These are phyloP conservation scores for Micromesistius poutassou DNA, from an alignment of 2,797 vertebrate species.

Conservation along the genomic window DNA sequence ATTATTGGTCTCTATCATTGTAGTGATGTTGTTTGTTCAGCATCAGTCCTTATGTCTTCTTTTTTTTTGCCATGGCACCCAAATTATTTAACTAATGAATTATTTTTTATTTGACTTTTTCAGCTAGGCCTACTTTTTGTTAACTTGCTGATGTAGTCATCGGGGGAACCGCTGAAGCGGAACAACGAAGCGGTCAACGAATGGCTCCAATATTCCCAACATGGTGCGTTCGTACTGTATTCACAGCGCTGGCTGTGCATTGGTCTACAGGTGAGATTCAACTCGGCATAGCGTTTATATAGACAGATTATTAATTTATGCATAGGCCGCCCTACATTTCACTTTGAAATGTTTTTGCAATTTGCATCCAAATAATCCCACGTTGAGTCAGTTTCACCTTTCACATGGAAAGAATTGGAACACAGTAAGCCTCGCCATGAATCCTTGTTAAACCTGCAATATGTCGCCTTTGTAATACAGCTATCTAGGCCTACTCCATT, in stretches of 20 bases:
- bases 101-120: background rate
- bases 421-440: too few species aligned
- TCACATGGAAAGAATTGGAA: too few species aligned
- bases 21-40: too few species aligned
- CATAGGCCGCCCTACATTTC: background rate
- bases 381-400: too few species aligned
- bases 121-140: background rate
- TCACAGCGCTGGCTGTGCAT: slow-evolving; percentile 42
- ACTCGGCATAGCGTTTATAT: too few species aligned
- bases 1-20: too few species aligned
- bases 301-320: background rate
- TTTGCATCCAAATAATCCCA: too few species aligned
- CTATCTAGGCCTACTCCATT: background rate
- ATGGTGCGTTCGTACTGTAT: slow-evolving; percentile 37
- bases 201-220: slow-evolving; percentile 35
- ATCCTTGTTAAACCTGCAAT: too few species aligned
- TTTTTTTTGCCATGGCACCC: too few species aligned
- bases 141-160: background rate
- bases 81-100: too few species aligned
- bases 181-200: slow-evolving; percentile 16
- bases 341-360: too few species aligned
- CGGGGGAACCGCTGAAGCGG: slow-evolving; percentile 21
- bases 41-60: too few species aligned
- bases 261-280: slow-evolving; percentile 46
- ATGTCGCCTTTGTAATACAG: background rate